Conservation (phyloP, 1,140 invertebrate genomes). For the Megathymus violae region DNA sequence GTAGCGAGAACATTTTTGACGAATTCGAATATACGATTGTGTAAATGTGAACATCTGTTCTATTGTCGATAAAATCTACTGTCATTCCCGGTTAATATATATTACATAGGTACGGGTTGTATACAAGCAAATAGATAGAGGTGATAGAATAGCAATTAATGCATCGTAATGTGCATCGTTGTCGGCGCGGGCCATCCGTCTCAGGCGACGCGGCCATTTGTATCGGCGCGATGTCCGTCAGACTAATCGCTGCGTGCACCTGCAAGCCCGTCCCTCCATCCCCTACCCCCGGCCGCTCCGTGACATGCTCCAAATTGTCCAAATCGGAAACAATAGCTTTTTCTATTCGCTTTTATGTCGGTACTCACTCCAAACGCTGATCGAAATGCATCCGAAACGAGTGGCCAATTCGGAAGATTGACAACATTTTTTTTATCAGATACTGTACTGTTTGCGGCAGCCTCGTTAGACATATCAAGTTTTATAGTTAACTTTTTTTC, state of each 20-base stretch:
- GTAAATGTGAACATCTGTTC: neutral
- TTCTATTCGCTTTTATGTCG: conserved; percentile 13
- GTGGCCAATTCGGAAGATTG: conserved; percentile 1
- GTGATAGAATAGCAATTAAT: conserved; percentile 62
- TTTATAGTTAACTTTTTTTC: no score
- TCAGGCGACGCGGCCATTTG: conserved; percentile 65
- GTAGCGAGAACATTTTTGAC: neutral
- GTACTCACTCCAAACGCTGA: conserved; percentile 4
- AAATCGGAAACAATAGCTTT: conserved; percentile 31
- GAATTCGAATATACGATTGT: neutral
- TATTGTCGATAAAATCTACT: conserved; percentile 20
- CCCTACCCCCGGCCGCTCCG: conserved; percentile 1
- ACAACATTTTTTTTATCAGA: neutral
- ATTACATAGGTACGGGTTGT: conserved; percentile 14
- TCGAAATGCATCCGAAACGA: conserved; percentile 5
- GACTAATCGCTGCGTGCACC: conserved; percentile 67
- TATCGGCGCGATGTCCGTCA: conserved; percentile 65
- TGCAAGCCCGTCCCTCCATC: conserved; percentile 44
- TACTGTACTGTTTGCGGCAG: neutral
- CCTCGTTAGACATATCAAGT: neutral
- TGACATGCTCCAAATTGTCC: conserved; percentile 23
- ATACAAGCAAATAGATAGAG: conserved; percentile 43
- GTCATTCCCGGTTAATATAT: conserved; percentile 3
- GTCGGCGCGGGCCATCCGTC: conserved; percentile 60
- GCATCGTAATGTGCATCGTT: conserved; percentile 55